Evolutionary conservation across 2,113 vertebrate species (phyloP).

Genomic region (Pycnonotus jocosus): DNA sequence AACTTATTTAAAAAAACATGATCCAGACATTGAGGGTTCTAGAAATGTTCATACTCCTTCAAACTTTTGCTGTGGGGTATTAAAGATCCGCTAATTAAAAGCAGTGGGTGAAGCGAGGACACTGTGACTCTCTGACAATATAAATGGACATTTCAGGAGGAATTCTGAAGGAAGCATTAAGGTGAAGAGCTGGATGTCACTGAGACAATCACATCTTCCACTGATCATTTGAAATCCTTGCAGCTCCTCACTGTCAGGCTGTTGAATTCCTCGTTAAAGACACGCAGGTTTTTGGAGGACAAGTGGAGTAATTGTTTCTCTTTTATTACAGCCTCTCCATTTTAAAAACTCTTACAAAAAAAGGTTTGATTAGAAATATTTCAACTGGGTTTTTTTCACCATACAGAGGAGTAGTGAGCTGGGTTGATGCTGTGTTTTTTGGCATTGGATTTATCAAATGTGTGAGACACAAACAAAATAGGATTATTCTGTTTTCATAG

Average conservation of each 20-base stretch:
- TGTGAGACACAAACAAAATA: accelerated
- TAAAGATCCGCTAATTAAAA: neutral
- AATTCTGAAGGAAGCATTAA: neutral
- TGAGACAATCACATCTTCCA: neutral
- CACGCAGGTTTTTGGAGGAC: neutral
- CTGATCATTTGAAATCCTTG: neutral
- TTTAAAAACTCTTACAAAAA: neutral
- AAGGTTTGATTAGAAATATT: neutral
- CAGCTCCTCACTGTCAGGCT: neutral
- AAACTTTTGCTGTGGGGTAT: neutral
- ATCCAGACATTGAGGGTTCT: neutral
- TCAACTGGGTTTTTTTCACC: neutral
- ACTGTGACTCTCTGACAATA: neutral
- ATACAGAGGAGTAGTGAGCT: neutral
- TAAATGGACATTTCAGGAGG: neutral
- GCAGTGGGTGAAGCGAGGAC: neutral
- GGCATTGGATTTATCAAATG: neutral
- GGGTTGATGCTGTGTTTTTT: neutral
- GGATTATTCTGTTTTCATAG: neutral
- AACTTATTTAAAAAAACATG: neutral
- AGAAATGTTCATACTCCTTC: neutral
- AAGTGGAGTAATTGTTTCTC: neutral
- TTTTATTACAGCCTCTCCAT: neutral
- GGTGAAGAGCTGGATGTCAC: neutral
- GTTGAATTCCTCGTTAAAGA: neutral